phyloP scores from a whole-genome alignment of 2,888 invertebrate genomes.

The Agonopterix heracliana region DNA sequence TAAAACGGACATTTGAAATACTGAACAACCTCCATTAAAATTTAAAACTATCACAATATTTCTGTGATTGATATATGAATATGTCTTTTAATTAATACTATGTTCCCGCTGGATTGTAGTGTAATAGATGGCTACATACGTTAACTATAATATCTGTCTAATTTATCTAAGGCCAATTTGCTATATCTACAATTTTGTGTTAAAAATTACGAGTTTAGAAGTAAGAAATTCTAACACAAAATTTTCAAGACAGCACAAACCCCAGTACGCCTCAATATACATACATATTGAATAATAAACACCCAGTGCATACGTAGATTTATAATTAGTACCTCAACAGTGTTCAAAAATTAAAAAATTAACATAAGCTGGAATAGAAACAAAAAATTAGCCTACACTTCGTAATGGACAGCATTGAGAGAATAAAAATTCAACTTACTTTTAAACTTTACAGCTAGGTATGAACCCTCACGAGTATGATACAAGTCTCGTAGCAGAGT shows the following conservation, averaged over 20 bases:
- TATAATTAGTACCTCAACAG: slow-evolving; percentile 61
- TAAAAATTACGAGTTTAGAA: slow-evolving; percentile 32
- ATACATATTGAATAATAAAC: slow-evolving; percentile 44
- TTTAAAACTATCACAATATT: slow-evolving; percentile 49
- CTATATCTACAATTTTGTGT: slow-evolving; percentile 72
- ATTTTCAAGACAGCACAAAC: slow-evolving; percentile 55
- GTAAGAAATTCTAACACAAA: slow-evolving; percentile 50
- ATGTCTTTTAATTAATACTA: slow-evolving; percentile 66
- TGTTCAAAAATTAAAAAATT: slow-evolving; percentile 40
- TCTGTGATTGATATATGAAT: slow-evolving; percentile 38
- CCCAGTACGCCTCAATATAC: slow-evolving; percentile 36
- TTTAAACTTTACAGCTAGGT: slow-evolving; percentile 13
- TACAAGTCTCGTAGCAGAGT: slow-evolving; percentile 13
- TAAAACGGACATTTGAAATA: slow-evolving; percentile 34
- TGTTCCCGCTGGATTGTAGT: slow-evolving; percentile 45
- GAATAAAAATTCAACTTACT: slow-evolving; percentile 17
- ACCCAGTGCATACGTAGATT: slow-evolving; percentile 63
- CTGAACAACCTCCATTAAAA: slow-evolving; percentile 27
- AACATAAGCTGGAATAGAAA: slow-evolving; percentile 59
- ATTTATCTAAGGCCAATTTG: slow-evolving; percentile 64
- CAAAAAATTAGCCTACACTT: slow-evolving; percentile 49
- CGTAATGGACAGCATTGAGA: slow-evolving; percentile 46
- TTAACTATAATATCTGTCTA: slow-evolving; percentile 54
- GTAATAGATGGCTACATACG: slow-evolving; percentile 44
- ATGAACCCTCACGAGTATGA: slow-evolving; percentile 12